Conservation (phyloP, 1,140 invertebrate species). For the Lycorma delicatula region DNA sequence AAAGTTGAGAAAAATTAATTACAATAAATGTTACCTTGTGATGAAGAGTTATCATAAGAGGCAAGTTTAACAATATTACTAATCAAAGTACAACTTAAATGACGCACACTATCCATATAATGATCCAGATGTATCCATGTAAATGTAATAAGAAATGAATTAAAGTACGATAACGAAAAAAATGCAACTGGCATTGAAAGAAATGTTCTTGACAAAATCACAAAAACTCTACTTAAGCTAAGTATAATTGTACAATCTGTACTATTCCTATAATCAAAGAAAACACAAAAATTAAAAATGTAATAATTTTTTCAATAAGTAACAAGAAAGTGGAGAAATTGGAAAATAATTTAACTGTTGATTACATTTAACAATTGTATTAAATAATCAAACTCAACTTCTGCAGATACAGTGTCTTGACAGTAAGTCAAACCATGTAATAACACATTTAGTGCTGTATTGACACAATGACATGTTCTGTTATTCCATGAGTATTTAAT, state of each 20-base stretch:
- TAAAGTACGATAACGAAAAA: slow-evolving; percentile 17
- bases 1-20: slow-evolving; percentile 1
- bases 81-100: slow-evolving; percentile 40
- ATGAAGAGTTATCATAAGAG: not conserved
- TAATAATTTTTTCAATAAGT: not conserved
- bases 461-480: no score
- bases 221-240: not conserved
- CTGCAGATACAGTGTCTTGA: not conserved
- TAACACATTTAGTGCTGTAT: not conserved
- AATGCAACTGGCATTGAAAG: not conserved
- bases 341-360: not conserved
- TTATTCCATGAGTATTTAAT: no score
- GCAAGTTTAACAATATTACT: slow-evolving; percentile 36
- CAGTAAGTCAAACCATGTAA: not conserved
- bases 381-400: not conserved
- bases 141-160: slow-evolving; percentile 32
- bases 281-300: not conserved
- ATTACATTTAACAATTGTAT: not conserved
- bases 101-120: slow-evolving; percentile 47
- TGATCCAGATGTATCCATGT: slow-evolving; percentile 44
- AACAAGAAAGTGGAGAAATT: not conserved
- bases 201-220: not conserved
- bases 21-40: not conserved
- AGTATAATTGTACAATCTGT: not conserved
- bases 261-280: not conserved